Percentiles rank a stretch among this genome's conserved stretches.
These are phyloP conservation scores for Elanus axillaris DNA, from an alignment of 2,113 vertebrate species.

Conservation along the genomic window DNA sequence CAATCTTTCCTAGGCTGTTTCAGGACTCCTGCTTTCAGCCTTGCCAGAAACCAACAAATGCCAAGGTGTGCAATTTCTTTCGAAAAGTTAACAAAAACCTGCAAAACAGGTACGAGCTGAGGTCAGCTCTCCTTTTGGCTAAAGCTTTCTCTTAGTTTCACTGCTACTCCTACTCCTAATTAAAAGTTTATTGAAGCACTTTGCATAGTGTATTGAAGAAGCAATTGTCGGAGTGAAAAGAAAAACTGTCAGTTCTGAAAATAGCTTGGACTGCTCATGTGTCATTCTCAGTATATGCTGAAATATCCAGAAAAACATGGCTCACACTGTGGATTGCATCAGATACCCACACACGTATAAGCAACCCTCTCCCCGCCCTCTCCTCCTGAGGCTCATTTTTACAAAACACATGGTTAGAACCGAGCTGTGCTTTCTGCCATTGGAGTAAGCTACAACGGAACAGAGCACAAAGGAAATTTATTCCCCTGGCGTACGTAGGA, in stretches of 20 bases:
- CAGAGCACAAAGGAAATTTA: constrained; percentile 6
- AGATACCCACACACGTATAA: neutral
- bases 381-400: constrained; percentile 1
- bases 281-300: constrained; percentile 6
- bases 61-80: neutral
- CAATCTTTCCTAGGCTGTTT: neutral
- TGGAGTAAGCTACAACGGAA: neutral
- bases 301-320: constrained; percentile 41
- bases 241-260: constrained; percentile 53
- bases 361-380: neutral
- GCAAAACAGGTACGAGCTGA: neutral
- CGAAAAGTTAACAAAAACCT: neutral
- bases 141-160: neutral
- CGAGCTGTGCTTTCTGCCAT: neutral
- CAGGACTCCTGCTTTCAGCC: neutral
- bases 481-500: neutral
- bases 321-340: constrained; percentile 3
- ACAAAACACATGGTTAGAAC: neutral
- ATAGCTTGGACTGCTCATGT: constrained; percentile 40
- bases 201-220: constrained; percentile 32
- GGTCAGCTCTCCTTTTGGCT: neutral
- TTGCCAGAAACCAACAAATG: neutral
- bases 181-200: constrained; percentile 47
- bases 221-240: constrained; percentile 34
- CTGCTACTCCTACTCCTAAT: neutral